A percentile compares a stretch with the other conserved stretches of the same genome.
phyloP scores from a whole-genome alignment of 2,797 vertebrate species.

The Enoplosus armatus region DNA sequence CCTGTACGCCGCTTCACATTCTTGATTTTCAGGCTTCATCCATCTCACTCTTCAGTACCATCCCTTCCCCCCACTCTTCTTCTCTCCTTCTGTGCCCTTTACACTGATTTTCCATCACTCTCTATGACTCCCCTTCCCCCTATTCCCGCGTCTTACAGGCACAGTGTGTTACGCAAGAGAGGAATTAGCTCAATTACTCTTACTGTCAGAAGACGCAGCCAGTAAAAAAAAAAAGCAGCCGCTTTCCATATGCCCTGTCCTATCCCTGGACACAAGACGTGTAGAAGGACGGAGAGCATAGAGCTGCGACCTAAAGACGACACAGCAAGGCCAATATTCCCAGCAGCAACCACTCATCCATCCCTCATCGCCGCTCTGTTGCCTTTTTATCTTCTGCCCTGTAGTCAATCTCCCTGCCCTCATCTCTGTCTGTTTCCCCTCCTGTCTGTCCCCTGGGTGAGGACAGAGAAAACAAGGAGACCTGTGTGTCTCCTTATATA shows the following conservation, averaged over 20 bases:
- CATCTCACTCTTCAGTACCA: slow-evolving; percentile 33
- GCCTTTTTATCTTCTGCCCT: slow-evolving; percentile 37
- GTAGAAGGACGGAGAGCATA: slow-evolving; percentile 19
- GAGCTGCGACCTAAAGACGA: slow-evolving; percentile 23
- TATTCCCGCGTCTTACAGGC: slow-evolving; percentile 17
- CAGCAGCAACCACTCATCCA: slow-evolving; percentile 2
- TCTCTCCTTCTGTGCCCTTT: slow-evolving; percentile 36
- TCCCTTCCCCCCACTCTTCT: slow-evolving; percentile 24
- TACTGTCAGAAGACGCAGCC: slow-evolving; percentile 62
- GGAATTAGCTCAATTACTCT: slow-evolving; percentile 69
- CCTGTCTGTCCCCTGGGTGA: slow-evolving; percentile 32
- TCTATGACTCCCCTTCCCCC: slow-evolving; percentile 32
- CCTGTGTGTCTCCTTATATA: slow-evolving; percentile 26
- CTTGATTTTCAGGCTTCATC: slow-evolving; percentile 26
- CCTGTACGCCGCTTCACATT: slow-evolving; percentile 27
- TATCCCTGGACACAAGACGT: slow-evolving; percentile 21
- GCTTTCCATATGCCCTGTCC: slow-evolving; percentile 3
- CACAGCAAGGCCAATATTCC: slow-evolving; percentile 12
- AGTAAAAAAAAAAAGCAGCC: slow-evolving; percentile 35
- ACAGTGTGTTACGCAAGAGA: slow-evolving; percentile 37
- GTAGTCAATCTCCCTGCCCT: slow-evolving; percentile 27
- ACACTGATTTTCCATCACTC: slow-evolving; percentile 61
- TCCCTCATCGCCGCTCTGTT: slow-evolving; percentile 22
- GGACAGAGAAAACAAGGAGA: slow-evolving; percentile 44
- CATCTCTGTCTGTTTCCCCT: slow-evolving; percentile 20